These are phyloP conservation scores for Clistopyga incitator DNA, from an alignment of 2,888 invertebrate species.

Conservation along the genomic window DNA sequence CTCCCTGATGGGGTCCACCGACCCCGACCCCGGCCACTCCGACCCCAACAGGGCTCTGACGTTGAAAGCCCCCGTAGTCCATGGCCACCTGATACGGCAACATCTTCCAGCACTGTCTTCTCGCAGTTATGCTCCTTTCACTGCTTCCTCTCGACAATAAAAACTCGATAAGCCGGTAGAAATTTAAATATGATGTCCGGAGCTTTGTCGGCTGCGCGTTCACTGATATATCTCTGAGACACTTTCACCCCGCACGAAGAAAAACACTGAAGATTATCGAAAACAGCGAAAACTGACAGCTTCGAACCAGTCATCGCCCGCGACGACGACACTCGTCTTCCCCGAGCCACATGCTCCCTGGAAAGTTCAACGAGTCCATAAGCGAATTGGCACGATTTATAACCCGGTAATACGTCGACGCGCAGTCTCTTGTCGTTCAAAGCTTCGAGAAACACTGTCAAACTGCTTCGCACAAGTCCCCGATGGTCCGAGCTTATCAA, in stretches of 20 bases:
- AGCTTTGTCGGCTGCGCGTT: not conserved
- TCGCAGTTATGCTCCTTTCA: constrained; percentile 46
- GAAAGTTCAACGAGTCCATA: constrained; percentile 27
- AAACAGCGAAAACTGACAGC: constrained; percentile 9
- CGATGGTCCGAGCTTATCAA: not conserved
- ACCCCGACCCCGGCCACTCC: constrained; percentile 80
- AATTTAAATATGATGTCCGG: not conserved
- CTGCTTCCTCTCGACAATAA: constrained; percentile 18
- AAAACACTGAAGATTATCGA: constrained; percentile 10
- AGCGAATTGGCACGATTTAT: not conserved
- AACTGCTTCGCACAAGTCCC: not conserved
- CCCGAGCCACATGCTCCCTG: constrained; percentile 34
- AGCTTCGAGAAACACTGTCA: constrained; percentile 2
- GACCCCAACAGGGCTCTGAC: constrained; percentile 85
- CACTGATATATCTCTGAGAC: constrained; percentile 47
- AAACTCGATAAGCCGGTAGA: not conserved
- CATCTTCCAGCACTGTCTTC: constrained; percentile 85
- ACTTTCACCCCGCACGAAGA: constrained; percentile 62
- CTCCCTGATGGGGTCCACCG: constrained; percentile 91
- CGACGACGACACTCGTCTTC: constrained; percentile 44
- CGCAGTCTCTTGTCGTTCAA: not conserved
- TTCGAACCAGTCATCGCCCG: constrained; percentile 51
- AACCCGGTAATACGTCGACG: not conserved
- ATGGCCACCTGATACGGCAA: constrained; percentile 96
- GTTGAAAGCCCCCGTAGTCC: constrained; percentile 87